Percentiles rank a stretch among this genome's conserved stretches.
phyloP scores from a whole-genome alignment of 2,113 vertebrate species.

The Tautogolabrus adspersus region DNA sequence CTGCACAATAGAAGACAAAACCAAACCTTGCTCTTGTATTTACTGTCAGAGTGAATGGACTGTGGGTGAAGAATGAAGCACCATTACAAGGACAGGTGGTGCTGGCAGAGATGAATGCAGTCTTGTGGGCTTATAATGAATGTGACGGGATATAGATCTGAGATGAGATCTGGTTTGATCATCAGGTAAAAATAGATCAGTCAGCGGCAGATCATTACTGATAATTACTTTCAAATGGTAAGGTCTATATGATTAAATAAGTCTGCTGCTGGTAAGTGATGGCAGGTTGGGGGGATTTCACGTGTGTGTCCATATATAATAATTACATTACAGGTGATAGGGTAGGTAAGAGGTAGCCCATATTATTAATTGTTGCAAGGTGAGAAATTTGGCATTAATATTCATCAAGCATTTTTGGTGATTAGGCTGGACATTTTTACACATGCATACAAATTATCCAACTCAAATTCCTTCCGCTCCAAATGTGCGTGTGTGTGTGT shows the following conservation, averaged over 20 bases:
- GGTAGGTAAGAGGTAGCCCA: slow-evolving; percentile 6
- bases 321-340: slow-evolving; percentile 54
- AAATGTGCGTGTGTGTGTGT: slow-evolving; percentile 8
- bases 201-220: slow-evolving; percentile 79
- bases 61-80: slow-evolving; percentile 59
- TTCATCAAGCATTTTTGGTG: slow-evolving; percentile 12
- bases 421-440: slow-evolving; percentile 4
- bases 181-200: slow-evolving; percentile 85
- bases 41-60: slow-evolving; percentile 49
- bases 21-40: slow-evolving; percentile 41
- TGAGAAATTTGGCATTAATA: slow-evolving; percentile 47
- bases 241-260: slow-evolving; percentile 73
- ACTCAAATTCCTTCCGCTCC: slow-evolving; percentile 12
- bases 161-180: slow-evolving; percentile 80
- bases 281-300: slow-evolving; percentile 37
- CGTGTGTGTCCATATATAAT: slow-evolving; percentile 47
- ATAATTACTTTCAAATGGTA: slow-evolving; percentile 81
- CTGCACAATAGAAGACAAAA: neutral
- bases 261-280: slow-evolving; percentile 45
- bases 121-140: slow-evolving; percentile 74
- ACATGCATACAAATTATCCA: slow-evolving; percentile 11
- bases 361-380: slow-evolving; percentile 61
- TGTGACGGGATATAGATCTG: slow-evolving; percentile 81
- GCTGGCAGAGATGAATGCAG: slow-evolving; percentile 79
- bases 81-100: slow-evolving; percentile 56